These are phyloP conservation scores for Setipinna tenuifilis DNA, from an alignment of 2,797 vertebrate genomes.

Conservation along the genomic window DNA sequence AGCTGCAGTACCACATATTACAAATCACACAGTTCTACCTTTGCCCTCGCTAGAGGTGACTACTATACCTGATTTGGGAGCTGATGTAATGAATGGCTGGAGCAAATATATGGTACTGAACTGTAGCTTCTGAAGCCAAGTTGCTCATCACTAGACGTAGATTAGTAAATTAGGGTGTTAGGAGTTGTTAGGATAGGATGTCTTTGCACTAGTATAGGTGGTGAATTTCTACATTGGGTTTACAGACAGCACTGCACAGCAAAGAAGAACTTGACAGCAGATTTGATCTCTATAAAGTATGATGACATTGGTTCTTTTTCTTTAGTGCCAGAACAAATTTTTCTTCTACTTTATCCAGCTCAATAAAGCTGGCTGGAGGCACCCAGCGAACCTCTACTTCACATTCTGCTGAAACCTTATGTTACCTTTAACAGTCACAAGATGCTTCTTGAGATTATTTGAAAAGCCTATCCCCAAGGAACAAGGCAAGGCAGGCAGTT, in stretches of 20 bases:
- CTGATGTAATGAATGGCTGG: too few relatives aligned
- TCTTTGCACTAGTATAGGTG: background rate
- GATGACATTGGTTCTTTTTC: background rate
- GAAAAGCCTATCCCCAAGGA: background rate
- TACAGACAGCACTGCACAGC: background rate
- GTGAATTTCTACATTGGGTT: background rate
- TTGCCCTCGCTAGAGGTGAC: too few relatives aligned
- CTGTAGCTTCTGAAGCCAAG: too few relatives aligned
- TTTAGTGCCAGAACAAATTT: background rate
- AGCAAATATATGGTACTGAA: too few relatives aligned
- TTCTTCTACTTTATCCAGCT: background rate
- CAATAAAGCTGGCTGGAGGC: background rate
- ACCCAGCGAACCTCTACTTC: background rate
- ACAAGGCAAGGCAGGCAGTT: background rate
- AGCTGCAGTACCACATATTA: too few relatives aligned
- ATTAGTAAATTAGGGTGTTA: too few relatives aligned
- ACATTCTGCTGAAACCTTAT: background rate
- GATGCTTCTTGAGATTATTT: too few relatives aligned
- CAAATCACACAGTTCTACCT: too few relatives aligned
- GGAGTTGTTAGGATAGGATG: too few relatives aligned
- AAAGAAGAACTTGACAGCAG: background rate
- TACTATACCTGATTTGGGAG: too few relatives aligned
- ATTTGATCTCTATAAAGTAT: background rate
- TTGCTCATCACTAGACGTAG: too few relatives aligned
- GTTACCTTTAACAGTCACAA: background rate